Evolutionary conservation across 2,888 invertebrate species (phyloP).

Genomic region (Subacronicta megacephala): DNA sequence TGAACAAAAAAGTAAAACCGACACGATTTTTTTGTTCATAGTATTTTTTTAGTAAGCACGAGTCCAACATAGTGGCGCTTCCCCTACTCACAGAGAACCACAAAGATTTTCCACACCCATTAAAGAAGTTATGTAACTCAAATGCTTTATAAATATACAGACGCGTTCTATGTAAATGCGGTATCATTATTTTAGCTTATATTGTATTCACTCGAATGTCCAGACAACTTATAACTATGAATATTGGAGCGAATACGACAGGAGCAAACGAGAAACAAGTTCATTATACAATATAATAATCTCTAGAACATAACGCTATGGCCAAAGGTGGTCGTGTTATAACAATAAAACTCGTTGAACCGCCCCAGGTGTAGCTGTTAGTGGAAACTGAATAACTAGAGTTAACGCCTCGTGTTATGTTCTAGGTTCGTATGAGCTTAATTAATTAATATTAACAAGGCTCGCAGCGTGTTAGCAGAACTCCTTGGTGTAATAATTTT

Average conservation of each 20-base stretch:
- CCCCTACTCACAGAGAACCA: too few species aligned
- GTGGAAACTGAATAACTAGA: constrained; percentile 56
- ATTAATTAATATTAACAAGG: constrained; percentile 82
- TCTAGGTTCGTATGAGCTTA: constrained; percentile 69
- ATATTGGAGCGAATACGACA: constrained; percentile 28
- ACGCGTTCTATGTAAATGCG: constrained; percentile 1
- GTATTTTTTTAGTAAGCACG: too few species aligned
- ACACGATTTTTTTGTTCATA: too few species aligned
- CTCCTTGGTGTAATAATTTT: constrained; percentile 73
- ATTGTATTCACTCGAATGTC: constrained; percentile 9
- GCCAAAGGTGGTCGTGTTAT: constrained; percentile 41
- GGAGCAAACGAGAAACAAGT: constrained; percentile 33
- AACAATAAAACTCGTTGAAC: constrained; percentile 55
- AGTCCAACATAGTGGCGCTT: too few species aligned
- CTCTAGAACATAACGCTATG: constrained; percentile 32
- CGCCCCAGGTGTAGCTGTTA: constrained; percentile 59
- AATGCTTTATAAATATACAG: not conserved
- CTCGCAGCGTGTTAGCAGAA: constrained; percentile 71
- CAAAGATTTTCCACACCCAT: too few species aligned
- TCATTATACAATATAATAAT: constrained; percentile 37
- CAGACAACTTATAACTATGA: constrained; percentile 22
- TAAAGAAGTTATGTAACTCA: too few species aligned
- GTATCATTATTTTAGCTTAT: constrained; percentile 8
- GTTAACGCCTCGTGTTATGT: constrained; percentile 68
- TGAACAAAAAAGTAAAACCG: too few species aligned